A percentile compares a stretch with the other conserved stretches of the same genome.
These are phyloP conservation scores for Hemaris fuciformis DNA, from an alignment of 2,888 invertebrate genomes.

Conservation along the genomic window DNA sequence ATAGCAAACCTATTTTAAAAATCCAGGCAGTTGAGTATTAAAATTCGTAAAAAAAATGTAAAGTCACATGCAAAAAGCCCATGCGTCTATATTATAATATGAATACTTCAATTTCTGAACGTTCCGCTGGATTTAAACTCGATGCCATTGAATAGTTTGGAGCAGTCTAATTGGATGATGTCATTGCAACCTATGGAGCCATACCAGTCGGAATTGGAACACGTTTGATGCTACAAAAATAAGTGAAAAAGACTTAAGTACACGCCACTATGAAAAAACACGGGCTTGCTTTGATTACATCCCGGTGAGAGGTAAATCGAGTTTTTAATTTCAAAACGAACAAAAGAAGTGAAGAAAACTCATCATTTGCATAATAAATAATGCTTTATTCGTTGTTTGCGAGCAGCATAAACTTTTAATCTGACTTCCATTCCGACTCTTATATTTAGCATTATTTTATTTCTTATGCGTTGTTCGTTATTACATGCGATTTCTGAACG, in stretches of 20 bases:
- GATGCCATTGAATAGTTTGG: conserved; percentile 5
- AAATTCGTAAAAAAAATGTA: background rate
- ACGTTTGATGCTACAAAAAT: conserved; percentile 28
- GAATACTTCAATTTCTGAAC: conserved; percentile 2
- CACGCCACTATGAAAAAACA: background rate
- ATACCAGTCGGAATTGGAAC: conserved; percentile 21
- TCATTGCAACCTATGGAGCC: conserved; percentile 20
- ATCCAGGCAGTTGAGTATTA: background rate
- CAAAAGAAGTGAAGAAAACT: conserved; percentile 4
- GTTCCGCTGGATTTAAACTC: conserved; percentile 1
- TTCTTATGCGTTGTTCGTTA: background rate
- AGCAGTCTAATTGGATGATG: conserved; percentile 27
- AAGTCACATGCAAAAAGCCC: background rate
- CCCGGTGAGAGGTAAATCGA: background rate
- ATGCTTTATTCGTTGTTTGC: background rate
- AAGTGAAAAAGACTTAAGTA: conserved; percentile 17
- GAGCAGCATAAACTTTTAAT: background rate
- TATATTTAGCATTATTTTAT: background rate
- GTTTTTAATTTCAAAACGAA: background rate
- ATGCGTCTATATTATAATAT: background rate
- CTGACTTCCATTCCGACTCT: background rate
- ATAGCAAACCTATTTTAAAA: background rate
- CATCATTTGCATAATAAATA: conserved; percentile 4
- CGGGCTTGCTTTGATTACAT: conserved; percentile 7
- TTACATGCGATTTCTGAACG: background rate